Evolutionary conservation across 2,888 invertebrate species (phyloP), one percentile per base, ranked within the genome.

Genomic region (Autographa pulchrina): DNA sequence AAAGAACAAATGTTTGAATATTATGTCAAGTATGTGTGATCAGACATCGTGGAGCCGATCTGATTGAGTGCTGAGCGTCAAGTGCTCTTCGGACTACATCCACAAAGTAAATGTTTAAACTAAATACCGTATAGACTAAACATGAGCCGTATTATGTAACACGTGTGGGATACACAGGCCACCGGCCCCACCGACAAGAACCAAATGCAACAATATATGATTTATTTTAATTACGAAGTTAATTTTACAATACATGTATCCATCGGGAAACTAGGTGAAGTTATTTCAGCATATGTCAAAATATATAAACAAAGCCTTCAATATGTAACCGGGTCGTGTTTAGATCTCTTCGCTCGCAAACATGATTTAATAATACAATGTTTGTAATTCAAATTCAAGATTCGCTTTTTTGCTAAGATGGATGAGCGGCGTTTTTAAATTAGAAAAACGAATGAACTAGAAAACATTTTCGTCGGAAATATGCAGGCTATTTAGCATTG

Each of bases 31-130:
- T 80, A 72, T 64, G 81, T 77, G 75, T 84, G 81, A 86, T 84
- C 86, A 90, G 91, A 90, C 90, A 86, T 78, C 62, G 79, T 63
- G 90, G 88, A 86, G 87, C 85, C 87, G 76, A 81, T 74, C 78
- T 83, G 77, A 83, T 78, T 68, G 79, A 82, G 83, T 70, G 74
- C 32, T 70, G 82, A 82, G 80, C 80, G 82, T 78, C 74, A 72
- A 84, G 83, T 75, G 82, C 85, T 88, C 84, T 79, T 77, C 73
- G 78, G 85, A 88, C 85, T 86, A 84, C 84, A 86, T 86, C 82
- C 78, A 76, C 84, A 84, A 87, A 84, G 83, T 85, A 87, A 87
- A 85, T 80, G 77, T 81, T 81, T 77, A 72, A 85, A 82, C 75
- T 84, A 83, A 88, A 86, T 85, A 86, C 76, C 73, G 58, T 71